These are phyloP conservation scores for Parauchenoglanis ngamensis DNA, from an alignment of 2,797 vertebrate species.

Conservation along the genomic window DNA sequence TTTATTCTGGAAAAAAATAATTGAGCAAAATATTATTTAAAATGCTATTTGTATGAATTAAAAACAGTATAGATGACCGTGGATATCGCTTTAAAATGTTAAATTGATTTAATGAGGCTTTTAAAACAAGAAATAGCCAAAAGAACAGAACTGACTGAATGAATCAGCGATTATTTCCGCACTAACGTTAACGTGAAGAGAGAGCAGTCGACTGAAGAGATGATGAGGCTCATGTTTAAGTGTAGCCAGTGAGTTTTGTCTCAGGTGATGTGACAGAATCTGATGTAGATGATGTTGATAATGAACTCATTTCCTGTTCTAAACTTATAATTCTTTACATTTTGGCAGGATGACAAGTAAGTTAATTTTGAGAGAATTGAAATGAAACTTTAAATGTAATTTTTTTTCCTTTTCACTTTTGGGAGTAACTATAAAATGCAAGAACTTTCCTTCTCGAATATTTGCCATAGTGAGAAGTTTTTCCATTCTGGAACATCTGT, in stretches of 20 bases:
- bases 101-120: not conserved
- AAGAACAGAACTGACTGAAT: not conserved
- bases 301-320: not conserved
- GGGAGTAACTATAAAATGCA: not conserved
- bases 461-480: not conserved
- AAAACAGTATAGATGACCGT: not conserved
- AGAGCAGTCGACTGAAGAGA: not conserved
- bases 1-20: not conserved
- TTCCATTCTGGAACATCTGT: not conserved
- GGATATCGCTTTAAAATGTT: not conserved
- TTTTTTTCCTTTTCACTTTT: not conserved
- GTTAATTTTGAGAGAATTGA: not conserved
- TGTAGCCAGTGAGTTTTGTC: not conserved
- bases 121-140: not conserved
- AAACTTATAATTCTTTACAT: not conserved
- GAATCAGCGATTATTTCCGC: not conserved
- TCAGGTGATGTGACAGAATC: not conserved
- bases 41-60: not conserved
- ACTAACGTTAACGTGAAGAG: not conserved
- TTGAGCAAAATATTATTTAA: no score
- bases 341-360: not conserved
- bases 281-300: not conserved
- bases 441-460: not conserved
- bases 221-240: not conserved
- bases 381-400: not conserved